Conservation (phyloP, 2,797 vertebrate genomes). For the Sparus aurata region DNA sequence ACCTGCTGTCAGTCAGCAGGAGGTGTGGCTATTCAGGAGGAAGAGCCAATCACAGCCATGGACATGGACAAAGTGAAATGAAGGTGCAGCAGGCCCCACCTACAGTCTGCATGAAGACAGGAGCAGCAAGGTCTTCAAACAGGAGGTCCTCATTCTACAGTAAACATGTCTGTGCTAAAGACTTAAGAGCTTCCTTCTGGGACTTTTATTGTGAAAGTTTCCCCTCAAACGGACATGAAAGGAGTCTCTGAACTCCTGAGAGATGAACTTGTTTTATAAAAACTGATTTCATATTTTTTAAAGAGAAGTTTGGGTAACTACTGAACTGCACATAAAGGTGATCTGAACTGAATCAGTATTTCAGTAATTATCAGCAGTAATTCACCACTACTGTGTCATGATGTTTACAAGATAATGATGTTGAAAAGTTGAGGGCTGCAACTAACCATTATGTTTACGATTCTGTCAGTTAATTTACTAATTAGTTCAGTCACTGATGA, state of each 20-base stretch:
- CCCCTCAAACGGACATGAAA: neutral
- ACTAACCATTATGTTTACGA: neutral
- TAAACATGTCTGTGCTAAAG: neutral
- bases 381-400: neutral
- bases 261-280: neutral
- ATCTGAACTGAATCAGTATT: neutral
- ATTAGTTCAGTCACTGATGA: neutral
- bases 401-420: neutral
- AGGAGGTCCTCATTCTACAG: slow-evolving; percentile 3
- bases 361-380: neutral
- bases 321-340: neutral
- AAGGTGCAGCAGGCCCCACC: neutral
- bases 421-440: neutral
- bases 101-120: neutral
- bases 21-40: slow-evolving; percentile 85
- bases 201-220: slow-evolving; percentile 11
- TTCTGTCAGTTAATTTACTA: neutral
- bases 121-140: neutral
- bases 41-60: slow-evolving; percentile 87
- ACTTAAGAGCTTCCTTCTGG: neutral
- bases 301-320: too few species aligned
- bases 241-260: neutral
- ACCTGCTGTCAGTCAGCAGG: slow-evolving; percentile 90
- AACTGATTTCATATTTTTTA: neutral
- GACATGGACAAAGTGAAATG: slow-evolving; percentile 91